phyloP scores from a whole-genome alignment of 2,113 vertebrate species.

The Echinops telfairi region DNA sequence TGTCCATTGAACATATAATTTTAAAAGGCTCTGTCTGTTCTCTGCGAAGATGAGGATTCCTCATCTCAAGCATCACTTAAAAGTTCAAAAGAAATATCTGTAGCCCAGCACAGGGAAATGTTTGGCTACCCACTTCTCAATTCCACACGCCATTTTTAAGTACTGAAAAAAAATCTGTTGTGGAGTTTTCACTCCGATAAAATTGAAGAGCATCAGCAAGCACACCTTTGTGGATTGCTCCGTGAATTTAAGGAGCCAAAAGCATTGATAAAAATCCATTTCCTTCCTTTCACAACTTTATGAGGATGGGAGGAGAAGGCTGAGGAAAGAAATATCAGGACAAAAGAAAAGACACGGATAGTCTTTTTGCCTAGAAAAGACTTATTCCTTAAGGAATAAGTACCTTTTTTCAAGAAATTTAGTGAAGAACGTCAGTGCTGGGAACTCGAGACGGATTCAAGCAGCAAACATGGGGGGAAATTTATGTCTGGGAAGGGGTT shows the following conservation, averaged over 20 bases:
- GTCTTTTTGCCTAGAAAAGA: conserved; percentile 47
- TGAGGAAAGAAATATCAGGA: background rate
- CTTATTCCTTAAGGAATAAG: no score
- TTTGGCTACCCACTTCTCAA: background rate
- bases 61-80: conserved; percentile 36
- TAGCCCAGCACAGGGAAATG: background rate
- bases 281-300: background rate
- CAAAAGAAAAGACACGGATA: background rate
- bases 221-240: background rate
- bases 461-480: conserved; percentile 52
- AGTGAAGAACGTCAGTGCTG: conserved; percentile 32
- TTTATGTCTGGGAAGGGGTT: conserved; percentile 28
- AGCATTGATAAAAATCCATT: background rate
- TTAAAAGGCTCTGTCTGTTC: conserved; percentile 2
- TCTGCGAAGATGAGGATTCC: background rate
- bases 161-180: background rate
- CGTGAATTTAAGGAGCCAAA: background rate
- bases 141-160: background rate
- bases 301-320: no score
- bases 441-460: conserved; percentile 63
- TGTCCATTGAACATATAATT: background rate
- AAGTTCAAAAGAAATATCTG: conserved; percentile 57
- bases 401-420: conserved; percentile 63
- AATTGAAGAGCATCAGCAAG: background rate
- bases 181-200: background rate